Evolutionary conservation across 92 coral and sea anemone genomes (phyloP).

Genomic region (Umimayanthus kanabou): DNA sequence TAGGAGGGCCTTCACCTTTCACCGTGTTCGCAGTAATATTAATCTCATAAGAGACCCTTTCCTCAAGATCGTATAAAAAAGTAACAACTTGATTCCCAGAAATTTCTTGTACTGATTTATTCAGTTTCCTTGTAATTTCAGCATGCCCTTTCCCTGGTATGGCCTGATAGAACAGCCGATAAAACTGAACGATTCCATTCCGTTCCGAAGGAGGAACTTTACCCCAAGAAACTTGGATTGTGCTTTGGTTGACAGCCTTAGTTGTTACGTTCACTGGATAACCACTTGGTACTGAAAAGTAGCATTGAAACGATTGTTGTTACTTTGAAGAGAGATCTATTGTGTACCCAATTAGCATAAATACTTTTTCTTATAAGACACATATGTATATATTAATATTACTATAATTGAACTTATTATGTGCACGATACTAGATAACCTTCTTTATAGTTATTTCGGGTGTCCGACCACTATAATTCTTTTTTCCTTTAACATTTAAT

Average conservation of each 20-base stretch:
- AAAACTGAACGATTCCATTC: conserved; percentile 10
- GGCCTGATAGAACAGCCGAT: neutral
- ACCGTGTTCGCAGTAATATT: conserved; percentile 14
- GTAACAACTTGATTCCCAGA: neutral
- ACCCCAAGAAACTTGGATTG: neutral
- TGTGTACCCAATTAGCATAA: too few species aligned
- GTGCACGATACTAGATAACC: too few species aligned
- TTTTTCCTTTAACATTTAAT: too few species aligned
- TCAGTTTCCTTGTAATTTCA: neutral
- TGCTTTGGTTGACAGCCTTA: neutral
- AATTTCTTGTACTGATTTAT: neutral
- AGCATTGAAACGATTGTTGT: neutral
- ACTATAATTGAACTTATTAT: too few species aligned
- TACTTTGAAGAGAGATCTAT: too few species aligned
- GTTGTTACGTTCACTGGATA: neutral
- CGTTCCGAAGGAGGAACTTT: conserved; percentile 2
- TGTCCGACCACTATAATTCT: too few species aligned
- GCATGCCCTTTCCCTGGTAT: conserved; percentile 31
- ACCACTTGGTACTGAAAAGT: conserved; percentile 8
- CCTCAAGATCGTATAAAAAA: conserved; percentile 10
- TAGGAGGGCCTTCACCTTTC: conserved; percentile 20
- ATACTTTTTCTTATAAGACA: too few species aligned
- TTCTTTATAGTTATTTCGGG: too few species aligned
- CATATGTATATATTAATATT: too few species aligned
- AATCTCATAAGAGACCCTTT: neutral